Evolutionary conservation across 2,888 invertebrate species (phyloP).

Genomic region (Thecocarcelia acutangulata): DNA sequence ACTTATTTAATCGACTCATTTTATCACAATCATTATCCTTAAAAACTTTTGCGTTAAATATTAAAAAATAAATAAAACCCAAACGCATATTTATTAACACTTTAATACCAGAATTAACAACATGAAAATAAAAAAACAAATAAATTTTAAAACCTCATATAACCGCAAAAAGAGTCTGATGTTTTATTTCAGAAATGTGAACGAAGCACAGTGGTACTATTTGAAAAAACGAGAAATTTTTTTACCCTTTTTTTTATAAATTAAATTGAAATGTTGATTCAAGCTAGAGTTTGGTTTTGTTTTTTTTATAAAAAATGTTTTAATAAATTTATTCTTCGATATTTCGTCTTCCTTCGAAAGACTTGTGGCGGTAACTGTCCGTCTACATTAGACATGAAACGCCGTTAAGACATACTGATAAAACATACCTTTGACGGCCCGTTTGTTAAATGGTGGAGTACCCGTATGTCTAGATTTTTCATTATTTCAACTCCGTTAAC

Average conservation of each 20-base stretch:
- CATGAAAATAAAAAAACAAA: constrained; percentile 34
- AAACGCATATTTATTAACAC: constrained; percentile 20
- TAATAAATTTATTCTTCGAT: no score
- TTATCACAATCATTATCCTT: constrained; percentile 47
- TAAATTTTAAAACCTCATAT: constrained; percentile 64
- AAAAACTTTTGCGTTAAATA: constrained; percentile 46
- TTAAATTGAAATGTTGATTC: no score
- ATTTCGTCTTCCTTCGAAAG: no score
- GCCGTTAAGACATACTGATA: no score
- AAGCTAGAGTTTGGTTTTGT: no score
- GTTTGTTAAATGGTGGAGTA: no score
- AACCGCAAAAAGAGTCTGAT: constrained; percentile 50
- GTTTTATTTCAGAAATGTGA: constrained; percentile 45
- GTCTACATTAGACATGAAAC: no score
- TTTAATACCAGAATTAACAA: constrained; percentile 44
- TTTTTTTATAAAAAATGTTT: no score
- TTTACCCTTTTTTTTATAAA: not conserved
- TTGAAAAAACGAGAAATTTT: not conserved
- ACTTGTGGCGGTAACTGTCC: no score
- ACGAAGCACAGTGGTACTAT: not conserved
- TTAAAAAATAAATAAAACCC: constrained; percentile 15
- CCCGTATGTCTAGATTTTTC: no score
- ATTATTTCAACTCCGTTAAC: no score
- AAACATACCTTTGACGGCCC: no score
- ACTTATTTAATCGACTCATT: constrained; percentile 60